Conservation (phyloP, 2,888 invertebrate species). For the Cheilosia grossa region DNA sequence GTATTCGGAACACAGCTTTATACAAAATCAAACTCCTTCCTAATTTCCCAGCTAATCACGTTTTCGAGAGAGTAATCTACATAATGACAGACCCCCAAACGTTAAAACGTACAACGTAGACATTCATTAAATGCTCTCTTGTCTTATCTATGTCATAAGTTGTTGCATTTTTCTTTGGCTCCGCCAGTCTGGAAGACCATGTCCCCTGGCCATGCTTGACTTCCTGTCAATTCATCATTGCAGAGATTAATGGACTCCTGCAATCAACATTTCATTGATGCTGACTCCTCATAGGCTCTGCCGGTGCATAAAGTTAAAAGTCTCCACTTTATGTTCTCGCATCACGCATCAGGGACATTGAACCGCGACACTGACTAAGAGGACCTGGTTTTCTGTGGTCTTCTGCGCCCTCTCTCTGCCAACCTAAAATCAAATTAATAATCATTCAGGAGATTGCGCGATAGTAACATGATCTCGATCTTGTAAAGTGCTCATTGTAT, state of each 20-base stretch:
- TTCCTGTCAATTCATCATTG: slow-evolving; percentile 67
- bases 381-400: neutral
- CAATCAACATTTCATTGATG: slow-evolving; percentile 71
- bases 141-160: slow-evolving; percentile 62
- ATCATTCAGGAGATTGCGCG: slow-evolving; percentile 70
- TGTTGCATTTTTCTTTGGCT: slow-evolving; percentile 3
- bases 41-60: neutral
- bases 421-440: slow-evolving; percentile 71
- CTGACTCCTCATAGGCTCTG: slow-evolving; percentile 3
- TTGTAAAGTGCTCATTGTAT: slow-evolving; percentile 61
- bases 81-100: slow-evolving; percentile 53
- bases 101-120: slow-evolving; percentile 39
- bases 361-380: slow-evolving; percentile 38
- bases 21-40: neutral
- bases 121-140: slow-evolving; percentile 49
- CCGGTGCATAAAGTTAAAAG: slow-evolving; percentile 33
- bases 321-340: slow-evolving; percentile 44
- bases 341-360: slow-evolving; percentile 72
- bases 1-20: too few species aligned
- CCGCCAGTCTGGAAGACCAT: slow-evolving; percentile 16
- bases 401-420: slow-evolving; percentile 8
- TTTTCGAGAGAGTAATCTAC: slow-evolving; percentile 44
- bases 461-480: slow-evolving; percentile 72
- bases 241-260: slow-evolving; percentile 66
- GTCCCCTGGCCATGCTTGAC: slow-evolving; percentile 18